phyloP scores from a whole-genome alignment of 2,888 invertebrate species.

The Amorpha juglandis region DNA sequence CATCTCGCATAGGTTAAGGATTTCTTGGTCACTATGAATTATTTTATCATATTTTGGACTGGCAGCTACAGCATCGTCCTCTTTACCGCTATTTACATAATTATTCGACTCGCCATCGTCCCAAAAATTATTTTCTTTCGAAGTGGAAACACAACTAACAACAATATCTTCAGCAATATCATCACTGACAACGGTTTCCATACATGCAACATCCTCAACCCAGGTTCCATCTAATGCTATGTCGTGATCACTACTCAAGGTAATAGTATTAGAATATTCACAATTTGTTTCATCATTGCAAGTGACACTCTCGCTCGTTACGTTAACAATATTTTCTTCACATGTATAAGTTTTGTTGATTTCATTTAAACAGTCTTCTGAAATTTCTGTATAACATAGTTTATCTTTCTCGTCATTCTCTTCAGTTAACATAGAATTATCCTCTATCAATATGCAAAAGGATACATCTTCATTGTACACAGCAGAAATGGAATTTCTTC shows the following conservation, averaged over 20 bases:
- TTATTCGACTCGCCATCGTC: slow-evolving; percentile 44
- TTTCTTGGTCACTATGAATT: slow-evolving; percentile 59
- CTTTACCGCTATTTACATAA: slow-evolving; percentile 40
- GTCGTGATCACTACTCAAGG: slow-evolving; percentile 49
- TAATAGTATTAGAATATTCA: slow-evolving; percentile 47
- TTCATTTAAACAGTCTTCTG: slow-evolving; percentile 53
- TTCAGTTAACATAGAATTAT: slow-evolving; percentile 69
- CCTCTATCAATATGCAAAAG: slow-evolving; percentile 74
- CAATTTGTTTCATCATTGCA: slow-evolving; percentile 35
- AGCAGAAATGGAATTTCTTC: slow-evolving; percentile 74
- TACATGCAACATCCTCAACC: slow-evolving; percentile 76
- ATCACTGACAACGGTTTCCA: slow-evolving; percentile 77
- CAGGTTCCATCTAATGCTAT: slow-evolving; percentile 62
- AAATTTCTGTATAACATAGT: slow-evolving; percentile 61
- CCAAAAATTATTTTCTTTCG: slow-evolving; percentile 45
- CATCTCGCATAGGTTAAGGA: slow-evolving; percentile 67
- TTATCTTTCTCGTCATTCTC: slow-evolving; percentile 62
- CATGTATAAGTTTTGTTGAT: slow-evolving; percentile 41
- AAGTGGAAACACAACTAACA: slow-evolving; percentile 56
- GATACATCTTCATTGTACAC: slow-evolving; percentile 70
- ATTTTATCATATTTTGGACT: slow-evolving; percentile 64
- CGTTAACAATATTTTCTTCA: slow-evolving; percentile 32
- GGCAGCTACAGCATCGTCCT: slow-evolving; percentile 56
- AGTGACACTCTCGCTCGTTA: slow-evolving; percentile 27
- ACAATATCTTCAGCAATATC: slow-evolving; percentile 70